Evolutionary conservation across 2,113 vertebrate species (phyloP).

Genomic region (Nycticebus coucang): DNA sequence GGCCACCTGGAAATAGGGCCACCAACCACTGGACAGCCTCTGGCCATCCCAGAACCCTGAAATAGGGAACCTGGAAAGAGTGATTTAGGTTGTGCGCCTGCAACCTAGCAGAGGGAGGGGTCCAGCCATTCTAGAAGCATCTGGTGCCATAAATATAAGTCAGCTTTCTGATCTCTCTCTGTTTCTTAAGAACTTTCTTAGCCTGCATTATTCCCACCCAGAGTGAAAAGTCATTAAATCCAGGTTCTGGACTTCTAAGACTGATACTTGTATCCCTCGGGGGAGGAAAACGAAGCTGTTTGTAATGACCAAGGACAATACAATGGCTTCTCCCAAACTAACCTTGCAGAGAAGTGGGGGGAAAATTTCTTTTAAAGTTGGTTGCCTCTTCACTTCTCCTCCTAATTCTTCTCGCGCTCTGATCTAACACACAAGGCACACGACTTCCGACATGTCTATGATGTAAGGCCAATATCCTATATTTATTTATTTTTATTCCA

Average conservation of each 20-base stretch:
- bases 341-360: neutral
- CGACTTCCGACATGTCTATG: neutral
- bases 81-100: neutral
- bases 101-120: neutral
- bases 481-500: conserved; percentile 27
- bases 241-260: neutral
- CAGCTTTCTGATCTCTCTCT: neutral
- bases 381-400: neutral
- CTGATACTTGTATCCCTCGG: neutral
- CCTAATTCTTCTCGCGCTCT: neutral
- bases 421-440: neutral
- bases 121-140: neutral
- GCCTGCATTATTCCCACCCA: neutral
- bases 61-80: neutral
- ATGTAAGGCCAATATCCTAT: neutral
- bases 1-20: neutral
- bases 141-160: neutral
- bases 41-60: neutral
- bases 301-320: neutral
- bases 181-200: neutral
- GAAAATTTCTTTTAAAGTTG: neutral
- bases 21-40: neutral
- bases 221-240: neutral
- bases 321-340: neutral
- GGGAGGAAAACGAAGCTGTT: neutral